These are phyloP conservation scores for Peromyscus leucopus DNA, from an alignment of 2,113 vertebrate genomes.

Conservation along the genomic window DNA sequence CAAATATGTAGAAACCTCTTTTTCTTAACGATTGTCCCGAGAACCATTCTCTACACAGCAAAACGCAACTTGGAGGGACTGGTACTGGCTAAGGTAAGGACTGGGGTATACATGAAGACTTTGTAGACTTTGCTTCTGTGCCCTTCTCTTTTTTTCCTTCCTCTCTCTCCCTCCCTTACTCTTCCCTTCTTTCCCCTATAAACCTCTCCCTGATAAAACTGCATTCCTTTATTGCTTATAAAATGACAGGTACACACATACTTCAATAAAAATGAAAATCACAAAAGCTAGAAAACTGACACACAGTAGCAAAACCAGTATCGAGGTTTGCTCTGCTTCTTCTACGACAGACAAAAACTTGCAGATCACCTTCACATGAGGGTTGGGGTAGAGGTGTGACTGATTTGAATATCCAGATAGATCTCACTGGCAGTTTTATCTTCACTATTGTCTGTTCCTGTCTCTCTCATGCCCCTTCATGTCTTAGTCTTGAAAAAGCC, in stretches of 20 bases:
- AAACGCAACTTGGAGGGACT: neutral
- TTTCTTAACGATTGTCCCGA: neutral
- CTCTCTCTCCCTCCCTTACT: neutral
- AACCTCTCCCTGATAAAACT: neutral
- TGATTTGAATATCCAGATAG: neutral
- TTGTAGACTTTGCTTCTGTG: neutral
- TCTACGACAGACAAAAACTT: neutral
- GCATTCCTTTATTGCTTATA: neutral
- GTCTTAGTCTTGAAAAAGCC: neutral
- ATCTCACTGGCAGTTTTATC: neutral
- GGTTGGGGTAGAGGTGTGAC: accelerated
- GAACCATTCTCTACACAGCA: neutral
- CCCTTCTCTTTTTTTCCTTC: neutral
- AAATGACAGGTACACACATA: neutral
- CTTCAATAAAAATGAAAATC: neutral
- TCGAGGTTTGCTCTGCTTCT: neutral
- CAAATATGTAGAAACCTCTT: neutral
- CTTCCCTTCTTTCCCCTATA: neutral
- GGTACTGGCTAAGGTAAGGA: neutral
- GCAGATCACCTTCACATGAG: neutral
- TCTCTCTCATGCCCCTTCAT: neutral
- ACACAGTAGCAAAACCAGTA: neutral
- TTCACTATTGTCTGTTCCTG: neutral
- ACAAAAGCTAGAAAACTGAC: neutral
- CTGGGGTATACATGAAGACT: neutral